Base-by-base conservation (phyloP, 2,113 vertebrate species). In the Athene cunicularia region DNA sequence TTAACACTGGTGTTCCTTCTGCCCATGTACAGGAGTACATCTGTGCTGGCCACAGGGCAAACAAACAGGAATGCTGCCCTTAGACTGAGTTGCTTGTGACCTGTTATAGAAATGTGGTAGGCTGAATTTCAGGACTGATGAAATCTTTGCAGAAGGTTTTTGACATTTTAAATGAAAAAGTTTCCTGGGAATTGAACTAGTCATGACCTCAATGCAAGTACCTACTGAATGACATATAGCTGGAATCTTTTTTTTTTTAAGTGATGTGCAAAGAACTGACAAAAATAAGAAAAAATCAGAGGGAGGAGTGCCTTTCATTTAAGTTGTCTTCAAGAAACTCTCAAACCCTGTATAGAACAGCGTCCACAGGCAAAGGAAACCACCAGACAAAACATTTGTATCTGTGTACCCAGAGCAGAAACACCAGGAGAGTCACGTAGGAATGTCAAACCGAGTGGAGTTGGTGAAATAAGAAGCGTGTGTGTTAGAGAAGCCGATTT, bases 401-500 rank as follows among this genome's bases (percentile, higher is more conserved):
- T 32, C 15, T 74, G 13, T n/a, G 3, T 55, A n/a, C 39, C 23
- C 30, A 16, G 62, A 64, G 32, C 35, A 80, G 55, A 63, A 71
- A 24, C 24, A 30, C 30, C 9, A 16, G 24, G 24, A 87, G 56
- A 59, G 22, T 56, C 12, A 4, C 0, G 2, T 15, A 45, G 49
- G 52, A 43, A 35, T 8, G 27, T 79, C 37, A 62, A 23, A 37
- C 28, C 16, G 26, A 45, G n/a, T 8, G 6, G 37, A 33, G 14
- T 1, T 83, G 55, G 2, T 52, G 9, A 45, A 23, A 8, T 41
- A 10, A 27, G n/a, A n/a, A 27, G 39, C 2, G 1, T 18, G 3
- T 30, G n/a, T 66, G 20, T 39, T 45, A 39, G 41, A 27, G 35
- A 50, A 73, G 17, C 28, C 2, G 0, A 10, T 45, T 73, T 50